These are phyloP conservation scores for Polydesmus complanatus DNA, from an alignment of 2,888 invertebrate species.

Conservation along the genomic window DNA sequence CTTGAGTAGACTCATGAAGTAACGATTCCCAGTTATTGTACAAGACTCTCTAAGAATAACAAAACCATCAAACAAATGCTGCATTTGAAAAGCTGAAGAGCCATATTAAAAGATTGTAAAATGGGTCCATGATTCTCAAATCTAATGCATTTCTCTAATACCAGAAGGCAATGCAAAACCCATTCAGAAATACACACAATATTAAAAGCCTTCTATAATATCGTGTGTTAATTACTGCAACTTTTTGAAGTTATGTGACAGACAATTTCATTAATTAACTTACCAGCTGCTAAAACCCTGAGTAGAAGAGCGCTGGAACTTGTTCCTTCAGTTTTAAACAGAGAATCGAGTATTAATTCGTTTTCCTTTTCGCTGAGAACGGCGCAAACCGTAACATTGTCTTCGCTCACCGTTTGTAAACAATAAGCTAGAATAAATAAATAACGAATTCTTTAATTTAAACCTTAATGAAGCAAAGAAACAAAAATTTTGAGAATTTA, in stretches of 20 bases:
- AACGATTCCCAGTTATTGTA: too few species aligned
- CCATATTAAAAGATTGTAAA: too few species aligned
- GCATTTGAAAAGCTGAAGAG: too few species aligned
- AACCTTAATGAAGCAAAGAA: slow-evolving; percentile 12
- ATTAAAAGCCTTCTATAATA: too few species aligned
- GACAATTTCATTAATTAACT: not conserved
- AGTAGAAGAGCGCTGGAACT: slow-evolving; percentile 25
- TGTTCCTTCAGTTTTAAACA: slow-evolving; percentile 11
- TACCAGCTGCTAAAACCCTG: slow-evolving; percentile 45
- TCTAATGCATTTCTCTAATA: too few species aligned
- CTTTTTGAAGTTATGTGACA: not conserved
- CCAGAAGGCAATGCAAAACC: too few species aligned
- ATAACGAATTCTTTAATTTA: slow-evolving; percentile 21
- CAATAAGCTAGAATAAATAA: slow-evolving; percentile 45
- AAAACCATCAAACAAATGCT: too few species aligned
- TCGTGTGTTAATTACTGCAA: not conserved
- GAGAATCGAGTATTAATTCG: slow-evolving; percentile 15
- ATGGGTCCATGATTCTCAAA: too few species aligned
- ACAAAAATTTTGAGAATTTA: slow-evolving; percentile 21
- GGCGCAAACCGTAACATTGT: slow-evolving; percentile 45
- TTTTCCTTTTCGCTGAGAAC: slow-evolving; percentile 39
- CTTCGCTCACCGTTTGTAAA: slow-evolving; percentile 54
- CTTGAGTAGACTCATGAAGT: too few species aligned
- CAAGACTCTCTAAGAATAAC: too few species aligned
- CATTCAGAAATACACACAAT: too few species aligned